A percentile compares a stretch with the other conserved stretches of the same genome.
Conservation (phyloP, 2,888 invertebrate species). For the Campopleginae sp. region DNA sequence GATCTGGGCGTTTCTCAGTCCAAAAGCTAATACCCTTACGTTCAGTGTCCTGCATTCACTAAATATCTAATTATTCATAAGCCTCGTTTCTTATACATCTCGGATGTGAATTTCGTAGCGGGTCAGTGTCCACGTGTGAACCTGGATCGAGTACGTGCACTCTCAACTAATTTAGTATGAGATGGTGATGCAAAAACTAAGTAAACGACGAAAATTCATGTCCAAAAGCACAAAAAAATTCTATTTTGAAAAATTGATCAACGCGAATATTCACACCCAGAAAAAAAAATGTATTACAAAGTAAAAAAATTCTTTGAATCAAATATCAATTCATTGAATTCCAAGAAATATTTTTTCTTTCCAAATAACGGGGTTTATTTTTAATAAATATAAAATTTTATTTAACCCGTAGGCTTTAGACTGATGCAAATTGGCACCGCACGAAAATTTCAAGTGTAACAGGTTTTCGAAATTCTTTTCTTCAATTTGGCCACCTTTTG, state of each 20-base stretch:
- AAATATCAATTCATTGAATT: too few species aligned
- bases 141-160: neutral
- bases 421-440: too few species aligned
- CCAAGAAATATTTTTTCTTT: too few species aligned
- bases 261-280: too few species aligned
- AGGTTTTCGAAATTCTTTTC: too few species aligned
- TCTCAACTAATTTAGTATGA: neutral
- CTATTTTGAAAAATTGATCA: neutral
- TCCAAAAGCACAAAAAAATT: neutral
- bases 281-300: too few species aligned
- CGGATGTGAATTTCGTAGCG: conserved; percentile 35
- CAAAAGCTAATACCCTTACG: conserved; percentile 50
- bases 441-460: too few species aligned
- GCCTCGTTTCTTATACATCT: conserved; percentile 36
- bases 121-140: conserved; percentile 31
- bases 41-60: conserved; percentile 68
- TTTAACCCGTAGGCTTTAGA: too few species aligned
- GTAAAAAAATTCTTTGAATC: too few species aligned
- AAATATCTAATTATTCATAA: conserved; percentile 75
- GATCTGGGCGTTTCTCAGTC: conserved; percentile 63
- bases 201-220: neutral
- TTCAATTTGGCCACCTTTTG: too few species aligned
- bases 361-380: too few species aligned
- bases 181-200: neutral
- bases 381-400: too few species aligned